These are phyloP conservation scores for Synergus gifuensis DNA, from an alignment of 2,888 invertebrate genomes.

Conservation along the genomic window DNA sequence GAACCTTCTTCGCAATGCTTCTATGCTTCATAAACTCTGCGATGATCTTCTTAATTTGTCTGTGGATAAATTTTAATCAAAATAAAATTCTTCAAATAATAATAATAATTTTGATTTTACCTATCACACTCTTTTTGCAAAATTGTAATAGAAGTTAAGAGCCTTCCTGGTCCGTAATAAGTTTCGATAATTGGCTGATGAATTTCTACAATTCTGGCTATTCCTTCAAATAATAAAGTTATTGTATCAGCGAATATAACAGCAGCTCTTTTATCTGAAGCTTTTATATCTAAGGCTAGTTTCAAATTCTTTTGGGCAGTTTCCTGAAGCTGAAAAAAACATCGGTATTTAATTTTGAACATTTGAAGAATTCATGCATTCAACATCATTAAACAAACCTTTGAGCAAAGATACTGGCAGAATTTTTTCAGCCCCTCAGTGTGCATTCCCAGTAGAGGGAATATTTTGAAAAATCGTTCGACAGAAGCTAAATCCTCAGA, in stretches of 20 bases:
- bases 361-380: not conserved
- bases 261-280: conserved; percentile 85
- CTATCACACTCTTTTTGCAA: conserved; percentile 89
- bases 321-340: conserved; percentile 79
- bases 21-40: conserved; percentile 86
- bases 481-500: conserved; percentile 93
- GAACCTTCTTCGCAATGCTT: conserved; percentile 82
- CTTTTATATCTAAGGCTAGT: conserved; percentile 82
- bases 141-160: conserved; percentile 85
- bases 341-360: conserved; percentile 14
- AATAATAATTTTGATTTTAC: conserved; percentile 29
- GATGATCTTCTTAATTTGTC: conserved; percentile 81
- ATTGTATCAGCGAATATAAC: conserved; percentile 92
- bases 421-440: conserved; percentile 93
- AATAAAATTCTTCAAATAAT: not conserved
- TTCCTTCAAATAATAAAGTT: conserved; percentile 90
- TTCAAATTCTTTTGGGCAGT: conserved; percentile 86
- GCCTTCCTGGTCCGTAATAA: conserved; percentile 90
- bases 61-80: conserved; percentile 42
- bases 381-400: conserved; percentile 78
- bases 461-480: conserved; percentile 97
- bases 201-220: conserved; percentile 90
- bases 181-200: conserved; percentile 94
- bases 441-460: conserved; percentile 95
- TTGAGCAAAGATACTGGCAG: conserved; percentile 90